Conservation (phyloP, 2,888 invertebrate species). For the Pseudolycoriella hygida region DNA sequence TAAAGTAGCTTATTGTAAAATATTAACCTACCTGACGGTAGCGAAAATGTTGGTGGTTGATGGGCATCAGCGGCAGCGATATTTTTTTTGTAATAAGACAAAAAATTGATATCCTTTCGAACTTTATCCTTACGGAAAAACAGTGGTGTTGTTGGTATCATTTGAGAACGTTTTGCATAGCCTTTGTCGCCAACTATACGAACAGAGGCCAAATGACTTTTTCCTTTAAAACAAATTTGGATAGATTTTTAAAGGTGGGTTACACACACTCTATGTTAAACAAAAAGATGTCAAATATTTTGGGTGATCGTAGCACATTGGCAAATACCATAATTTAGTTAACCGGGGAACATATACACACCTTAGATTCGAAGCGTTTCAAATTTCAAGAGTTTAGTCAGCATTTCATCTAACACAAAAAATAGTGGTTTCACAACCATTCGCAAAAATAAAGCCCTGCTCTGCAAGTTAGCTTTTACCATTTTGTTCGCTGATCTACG, state of each 20-base stretch:
- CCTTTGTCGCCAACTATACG: slow-evolving; percentile 68
- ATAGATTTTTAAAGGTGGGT: slow-evolving; percentile 1
- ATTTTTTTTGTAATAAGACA: slow-evolving; percentile 75
- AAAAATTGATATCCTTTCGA: slow-evolving; percentile 68
- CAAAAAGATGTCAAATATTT: background rate
- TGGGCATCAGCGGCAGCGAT: slow-evolving; percentile 37
- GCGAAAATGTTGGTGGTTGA: background rate
- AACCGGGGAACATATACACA: too few relatives aligned
- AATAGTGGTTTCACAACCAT: too few relatives aligned
- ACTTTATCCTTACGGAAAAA: slow-evolving; percentile 40
- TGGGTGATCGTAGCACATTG: background rate
- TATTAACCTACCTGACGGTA: slow-evolving; percentile 12
- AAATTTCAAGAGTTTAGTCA: too few relatives aligned
- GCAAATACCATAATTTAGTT: too few relatives aligned
- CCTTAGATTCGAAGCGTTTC: too few relatives aligned
- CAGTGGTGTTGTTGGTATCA: slow-evolving; percentile 32
- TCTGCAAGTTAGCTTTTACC: too few relatives aligned
- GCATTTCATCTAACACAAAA: too few relatives aligned
- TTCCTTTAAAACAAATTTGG: slow-evolving; percentile 33
- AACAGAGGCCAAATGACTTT: slow-evolving; percentile 68
- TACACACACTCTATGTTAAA: background rate
- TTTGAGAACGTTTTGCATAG: slow-evolving; percentile 57
- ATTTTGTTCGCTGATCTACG: too few relatives aligned
- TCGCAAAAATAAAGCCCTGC: too few relatives aligned
- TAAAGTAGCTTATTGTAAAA: background rate